Base-by-base conservation (phyloP, 2,888 invertebrate species). In the Cephus pygmeus region DNA sequence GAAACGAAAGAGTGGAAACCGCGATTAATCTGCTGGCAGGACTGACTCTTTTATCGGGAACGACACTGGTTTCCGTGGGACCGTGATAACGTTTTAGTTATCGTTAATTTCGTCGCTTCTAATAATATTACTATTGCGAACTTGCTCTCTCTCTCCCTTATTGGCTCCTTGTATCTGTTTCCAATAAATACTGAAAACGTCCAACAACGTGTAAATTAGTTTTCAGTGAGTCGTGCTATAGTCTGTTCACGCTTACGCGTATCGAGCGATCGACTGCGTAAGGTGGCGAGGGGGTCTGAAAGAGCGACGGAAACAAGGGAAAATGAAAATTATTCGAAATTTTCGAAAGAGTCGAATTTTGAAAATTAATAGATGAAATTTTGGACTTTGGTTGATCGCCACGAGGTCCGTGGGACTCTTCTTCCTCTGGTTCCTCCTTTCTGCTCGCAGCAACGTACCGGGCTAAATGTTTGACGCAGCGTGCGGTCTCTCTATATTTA, bases 161-260 rank as follows among this genome's bases (percentile, higher is more conserved):
- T 81, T 81, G 79, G 74, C 80, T 80, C 77, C 9, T 9, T 82
- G 81, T 86, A 83, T 81, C 82, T 80, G 84, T 84, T 87, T 82
- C 81, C 83, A 83, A 87, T 85, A 85, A 86, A 85, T 84, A 85
- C 80, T 79, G 11, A 30, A 35, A 79, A 80, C 82, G 84, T 79
- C 81, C 86, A 83, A 87, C 85, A 85, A 86, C 83, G 83, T 81
- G 85, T 82, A 81, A 85, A 85, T 83, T 83, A 81, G 82, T 81
- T 23, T 23, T 23, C 23, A 9, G 56, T 23, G 23, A 23, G 23
- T 23, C 23, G 6, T 56, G 9, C 56, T 56, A 56, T 56, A 56
- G 69, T 30, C 4, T 30, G 30, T 69, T 23, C 30, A 15, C 30
- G 6, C 71, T 23, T 23, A 23, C 2, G 40, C 9, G 6, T 56